phyloP scores from a whole-genome alignment of 2,797 vertebrate genomes.

The Antennarius maculatus region DNA sequence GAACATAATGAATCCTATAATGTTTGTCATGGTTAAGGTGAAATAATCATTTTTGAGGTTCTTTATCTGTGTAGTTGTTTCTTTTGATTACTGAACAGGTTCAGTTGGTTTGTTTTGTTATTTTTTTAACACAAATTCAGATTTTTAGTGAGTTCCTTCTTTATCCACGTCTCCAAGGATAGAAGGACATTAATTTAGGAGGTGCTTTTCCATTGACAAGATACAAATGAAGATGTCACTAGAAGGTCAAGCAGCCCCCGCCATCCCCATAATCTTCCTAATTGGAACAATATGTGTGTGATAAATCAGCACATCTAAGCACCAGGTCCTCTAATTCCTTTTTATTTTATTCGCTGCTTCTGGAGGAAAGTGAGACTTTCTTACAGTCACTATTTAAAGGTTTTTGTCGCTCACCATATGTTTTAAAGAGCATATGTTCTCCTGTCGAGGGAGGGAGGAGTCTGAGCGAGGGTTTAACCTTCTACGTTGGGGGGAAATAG shows the following conservation, averaged over 20 bases:
- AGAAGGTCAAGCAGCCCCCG: conserved; percentile 79
- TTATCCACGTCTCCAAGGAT: conserved; percentile 16
- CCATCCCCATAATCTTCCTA: conserved; percentile 77
- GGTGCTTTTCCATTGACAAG: conserved; percentile 73
- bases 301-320: conserved; percentile 62
- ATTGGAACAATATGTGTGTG: conserved; percentile 77
- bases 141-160: conserved; percentile 19
- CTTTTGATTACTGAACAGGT: neutral
- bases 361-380: conserved; percentile 30
- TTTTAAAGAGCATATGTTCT: conserved; percentile 67
- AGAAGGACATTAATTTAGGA: conserved; percentile 81
- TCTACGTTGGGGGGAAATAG: conserved; percentile 59
- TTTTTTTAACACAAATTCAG: conserved; percentile 9
- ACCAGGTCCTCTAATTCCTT: conserved; percentile 29
- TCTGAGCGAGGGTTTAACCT: conserved; percentile 72
- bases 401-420: conserved; percentile 62
- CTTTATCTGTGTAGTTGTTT: no score
- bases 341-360: conserved; percentile 11
- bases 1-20: neutral
- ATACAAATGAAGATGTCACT: conserved; percentile 83
- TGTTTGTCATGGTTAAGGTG: neutral
- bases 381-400: conserved; percentile 29
- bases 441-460: conserved; percentile 34
- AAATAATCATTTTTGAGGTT: neutral
- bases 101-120: neutral